phyloP scores from a whole-genome alignment of 2,888 invertebrate genomes.

The Perizoma affinitatum region DNA sequence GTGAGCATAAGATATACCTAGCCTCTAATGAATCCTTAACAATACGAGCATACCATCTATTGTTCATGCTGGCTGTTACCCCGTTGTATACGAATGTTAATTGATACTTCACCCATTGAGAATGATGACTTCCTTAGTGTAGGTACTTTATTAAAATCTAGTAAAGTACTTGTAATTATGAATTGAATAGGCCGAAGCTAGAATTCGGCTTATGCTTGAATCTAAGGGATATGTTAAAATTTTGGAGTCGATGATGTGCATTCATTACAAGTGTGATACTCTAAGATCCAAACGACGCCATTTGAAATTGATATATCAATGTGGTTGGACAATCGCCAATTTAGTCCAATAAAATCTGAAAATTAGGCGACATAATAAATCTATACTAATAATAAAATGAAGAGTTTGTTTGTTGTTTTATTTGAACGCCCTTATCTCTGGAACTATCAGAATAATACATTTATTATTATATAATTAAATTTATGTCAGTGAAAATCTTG shows the following conservation, averaged over 20 bases:
- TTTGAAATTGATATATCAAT: conserved; percentile 68
- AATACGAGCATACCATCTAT: conserved; percentile 34
- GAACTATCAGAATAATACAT: no score
- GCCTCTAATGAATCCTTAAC: conserved; percentile 33
- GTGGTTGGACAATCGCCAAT: conserved; percentile 67
- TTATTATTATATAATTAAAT: no score
- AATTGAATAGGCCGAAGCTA: conserved; percentile 7
- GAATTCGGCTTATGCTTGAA: background rate
- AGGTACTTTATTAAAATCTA: background rate
- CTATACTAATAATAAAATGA: background rate
- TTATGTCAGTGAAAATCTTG: no score
- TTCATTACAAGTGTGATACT: conserved; percentile 59
- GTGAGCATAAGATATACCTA: conserved; percentile 46
- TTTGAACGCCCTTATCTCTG: no score
- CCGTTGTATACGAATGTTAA: conserved; percentile 3
- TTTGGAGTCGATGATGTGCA: conserved; percentile 54
- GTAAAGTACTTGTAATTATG: background rate
- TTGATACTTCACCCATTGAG: conserved; percentile 2
- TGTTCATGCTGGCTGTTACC: conserved; percentile 15
- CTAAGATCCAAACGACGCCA: conserved; percentile 46
- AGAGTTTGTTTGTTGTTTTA: no score
- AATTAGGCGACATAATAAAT: conserved; percentile 34
- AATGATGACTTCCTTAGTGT: background rate
- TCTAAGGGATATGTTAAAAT: no score
- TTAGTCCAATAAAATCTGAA: conserved; percentile 61